Evolutionary conservation across 30 jellyfish, hydroid and myxozoan species (phyloP).

Genomic region (Hydractinia symbiolongicarpus): DNA sequence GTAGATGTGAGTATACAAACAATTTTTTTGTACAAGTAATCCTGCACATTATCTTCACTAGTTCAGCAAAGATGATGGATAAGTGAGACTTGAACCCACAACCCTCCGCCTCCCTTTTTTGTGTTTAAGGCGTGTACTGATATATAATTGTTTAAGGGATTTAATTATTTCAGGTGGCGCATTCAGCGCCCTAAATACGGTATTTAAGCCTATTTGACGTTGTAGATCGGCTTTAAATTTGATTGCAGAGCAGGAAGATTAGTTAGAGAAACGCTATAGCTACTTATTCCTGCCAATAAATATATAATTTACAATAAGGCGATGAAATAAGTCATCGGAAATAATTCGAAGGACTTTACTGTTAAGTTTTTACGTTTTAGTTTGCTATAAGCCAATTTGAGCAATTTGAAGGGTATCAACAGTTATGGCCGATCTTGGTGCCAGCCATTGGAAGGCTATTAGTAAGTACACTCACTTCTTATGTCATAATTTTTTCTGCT

Average conservation of each 20-base stretch:
- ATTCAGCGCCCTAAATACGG: too few relatives aligned
- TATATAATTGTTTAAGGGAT: too few relatives aligned
- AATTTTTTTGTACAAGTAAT: neutral
- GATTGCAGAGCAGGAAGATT: too few relatives aligned
- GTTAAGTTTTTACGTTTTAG: neutral
- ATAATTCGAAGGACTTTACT: too few relatives aligned
- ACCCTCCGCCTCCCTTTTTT: neutral
- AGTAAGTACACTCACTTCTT: conserved; percentile 2
- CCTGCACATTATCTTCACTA: neutral
- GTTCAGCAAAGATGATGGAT: neutral
- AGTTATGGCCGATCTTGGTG: neutral
- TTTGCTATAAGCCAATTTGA: conserved; percentile 21
- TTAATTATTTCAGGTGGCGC: too few relatives aligned
- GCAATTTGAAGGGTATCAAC: neutral
- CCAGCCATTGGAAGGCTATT: conserved; percentile 17
- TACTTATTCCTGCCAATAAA: too few relatives aligned
- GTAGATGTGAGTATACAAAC: neutral
- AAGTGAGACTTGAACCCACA: neutral
- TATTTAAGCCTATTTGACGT: too few relatives aligned
- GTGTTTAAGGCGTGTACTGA: too few relatives aligned
- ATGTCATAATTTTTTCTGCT: neutral
- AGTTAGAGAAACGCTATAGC: too few relatives aligned
- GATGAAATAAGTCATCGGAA: too few relatives aligned
- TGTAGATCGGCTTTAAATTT: too few relatives aligned
- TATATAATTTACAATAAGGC: too few relatives aligned